Evolutionary conservation across 2,888 invertebrate genomes (phyloP).

Genomic region (Eristalis tenax): DNA sequence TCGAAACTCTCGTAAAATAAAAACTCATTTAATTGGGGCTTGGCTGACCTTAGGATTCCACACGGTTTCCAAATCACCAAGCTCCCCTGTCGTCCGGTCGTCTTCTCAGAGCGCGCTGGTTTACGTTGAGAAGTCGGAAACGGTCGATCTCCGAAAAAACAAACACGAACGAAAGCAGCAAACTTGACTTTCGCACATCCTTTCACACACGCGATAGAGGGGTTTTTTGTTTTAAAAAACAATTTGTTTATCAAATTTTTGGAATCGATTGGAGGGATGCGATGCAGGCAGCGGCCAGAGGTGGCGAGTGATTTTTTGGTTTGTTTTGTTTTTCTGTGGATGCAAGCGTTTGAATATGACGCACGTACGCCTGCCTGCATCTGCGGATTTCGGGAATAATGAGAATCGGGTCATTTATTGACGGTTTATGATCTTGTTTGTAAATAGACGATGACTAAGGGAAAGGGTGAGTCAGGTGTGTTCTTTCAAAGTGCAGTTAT

Average conservation of each 20-base stretch:
- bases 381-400: neutral
- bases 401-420: neutral
- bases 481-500: neutral
- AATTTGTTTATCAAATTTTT: slow-evolving; percentile 17
- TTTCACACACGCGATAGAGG: slow-evolving; percentile 7
- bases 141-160: neutral
- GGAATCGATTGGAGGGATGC: slow-evolving; percentile 12
- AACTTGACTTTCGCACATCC: slow-evolving; percentile 28
- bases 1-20: slow-evolving; percentile 15
- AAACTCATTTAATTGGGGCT: slow-evolving; percentile 4
- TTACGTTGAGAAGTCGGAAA: neutral
- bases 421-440: neutral
- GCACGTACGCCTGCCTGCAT: neutral
- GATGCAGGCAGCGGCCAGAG: neutral
- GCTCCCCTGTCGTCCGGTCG: neutral
- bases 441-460: neutral
- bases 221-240: neutral
- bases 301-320: slow-evolving; percentile 9
- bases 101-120: neutral
- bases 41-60: slow-evolving; percentile 29
- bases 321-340: neutral
- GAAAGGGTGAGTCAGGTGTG: neutral
- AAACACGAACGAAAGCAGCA: neutral
- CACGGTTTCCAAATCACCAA: neutral
- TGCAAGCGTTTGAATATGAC: neutral